phyloP scores from a whole-genome alignment of 2,113 vertebrate species.

The Leucosticte australis region DNA sequence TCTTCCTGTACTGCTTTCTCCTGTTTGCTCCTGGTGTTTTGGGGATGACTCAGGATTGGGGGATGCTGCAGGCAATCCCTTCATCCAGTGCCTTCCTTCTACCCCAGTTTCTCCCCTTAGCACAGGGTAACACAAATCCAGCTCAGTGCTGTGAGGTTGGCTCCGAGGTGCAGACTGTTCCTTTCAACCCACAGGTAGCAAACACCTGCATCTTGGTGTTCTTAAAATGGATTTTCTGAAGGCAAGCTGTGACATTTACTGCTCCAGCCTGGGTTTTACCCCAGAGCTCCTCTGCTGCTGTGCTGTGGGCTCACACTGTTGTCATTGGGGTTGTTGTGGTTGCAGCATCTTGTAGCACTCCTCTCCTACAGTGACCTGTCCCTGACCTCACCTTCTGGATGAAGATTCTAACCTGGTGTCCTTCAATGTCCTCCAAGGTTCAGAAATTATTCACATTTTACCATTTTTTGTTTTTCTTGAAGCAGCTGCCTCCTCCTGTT shows the following conservation, averaged over 20 bases:
- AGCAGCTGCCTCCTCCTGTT: background rate
- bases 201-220: background rate
- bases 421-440: background rate
- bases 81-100: background rate
- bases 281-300: rapidly evolving
- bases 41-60: rapidly evolving
- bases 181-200: background rate
- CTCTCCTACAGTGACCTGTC: rapidly evolving
- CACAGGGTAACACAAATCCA: background rate
- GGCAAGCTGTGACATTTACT: background rate
- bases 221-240: background rate
- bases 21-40: background rate
- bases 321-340: rapidly evolving
- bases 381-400: rapidly evolving
- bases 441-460: background rate
- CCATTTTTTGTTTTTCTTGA: background rate
- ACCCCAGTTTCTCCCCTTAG: rapidly evolving
- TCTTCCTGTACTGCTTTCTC: background rate
- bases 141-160: rapidly evolving
- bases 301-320: rapidly evolving
- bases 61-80: background rate
- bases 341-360: background rate
- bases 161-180: rapidly evolving
- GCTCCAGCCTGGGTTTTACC: background rate
- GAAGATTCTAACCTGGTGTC: background rate